Evolutionary conservation across 2,113 vertebrate genomes (phyloP).

Genomic region (Pelobates fuscus): DNA sequence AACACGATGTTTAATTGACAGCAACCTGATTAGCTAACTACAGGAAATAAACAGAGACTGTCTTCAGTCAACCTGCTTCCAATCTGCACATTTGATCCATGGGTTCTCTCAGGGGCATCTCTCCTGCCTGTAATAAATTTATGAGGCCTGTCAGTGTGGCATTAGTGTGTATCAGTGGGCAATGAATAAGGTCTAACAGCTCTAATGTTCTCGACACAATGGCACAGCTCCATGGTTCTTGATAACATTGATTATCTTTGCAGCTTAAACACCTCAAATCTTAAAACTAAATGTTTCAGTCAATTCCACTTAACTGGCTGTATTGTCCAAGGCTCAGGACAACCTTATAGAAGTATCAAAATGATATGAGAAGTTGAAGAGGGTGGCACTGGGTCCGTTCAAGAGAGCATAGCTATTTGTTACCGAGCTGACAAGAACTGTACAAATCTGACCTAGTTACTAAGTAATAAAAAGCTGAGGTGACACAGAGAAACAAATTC

Average conservation of each 20-base stretch:
- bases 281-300: conserved; percentile 27
- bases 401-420: too few species aligned
- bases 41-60: conserved; percentile 49
- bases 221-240: conserved; percentile 11
- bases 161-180: conserved; percentile 42
- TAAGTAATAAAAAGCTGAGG: too few species aligned
- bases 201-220: conserved; percentile 38
- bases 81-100: conserved; percentile 46
- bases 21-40: conserved; percentile 49
- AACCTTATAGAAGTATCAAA: neutral
- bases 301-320: conserved; percentile 13
- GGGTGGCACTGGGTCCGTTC: neutral
- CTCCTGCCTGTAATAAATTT: conserved; percentile 38
- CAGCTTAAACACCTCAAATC: conserved; percentile 25
- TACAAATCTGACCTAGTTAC: too few species aligned
- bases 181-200: conserved; percentile 38
- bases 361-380: neutral
- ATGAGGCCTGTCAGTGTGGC: conserved; percentile 42
- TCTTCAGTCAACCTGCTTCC: conserved; percentile 47
- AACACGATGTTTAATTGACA: conserved; percentile 49
- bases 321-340: neutral
- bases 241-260: conserved; percentile 44
- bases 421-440: too few species aligned
- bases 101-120: conserved; percentile 38
- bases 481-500: too few species aligned